Percentiles rank a stretch among this genome's conserved stretches.
Conservation (phyloP, 2,888 invertebrate genomes). For the Morinoia aosen region DNA sequence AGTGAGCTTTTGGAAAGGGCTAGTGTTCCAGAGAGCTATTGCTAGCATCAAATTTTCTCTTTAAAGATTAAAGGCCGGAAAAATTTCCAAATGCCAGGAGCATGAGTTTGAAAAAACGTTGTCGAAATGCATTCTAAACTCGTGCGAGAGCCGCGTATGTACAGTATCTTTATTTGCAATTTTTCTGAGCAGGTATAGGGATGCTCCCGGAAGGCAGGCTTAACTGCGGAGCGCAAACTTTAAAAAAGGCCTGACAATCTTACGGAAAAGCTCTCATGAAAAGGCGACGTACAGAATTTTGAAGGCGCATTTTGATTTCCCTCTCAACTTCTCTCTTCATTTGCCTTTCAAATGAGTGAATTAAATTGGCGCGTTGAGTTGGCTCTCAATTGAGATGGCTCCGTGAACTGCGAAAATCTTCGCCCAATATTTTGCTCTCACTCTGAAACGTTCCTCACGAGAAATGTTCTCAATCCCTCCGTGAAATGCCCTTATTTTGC, state of each 20-base stretch:
- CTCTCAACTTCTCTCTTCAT: constrained; percentile 13
- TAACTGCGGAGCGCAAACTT: neutral
- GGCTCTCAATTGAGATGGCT: neutral
- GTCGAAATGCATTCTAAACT: neutral
- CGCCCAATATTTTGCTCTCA: neutral
- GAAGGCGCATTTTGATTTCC: neutral
- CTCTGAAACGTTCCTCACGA: neutral
- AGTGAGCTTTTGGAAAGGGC: neutral
- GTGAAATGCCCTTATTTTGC: neutral
- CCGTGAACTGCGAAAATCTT: neutral
- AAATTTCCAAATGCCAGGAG: neutral
- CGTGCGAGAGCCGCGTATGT: neutral
- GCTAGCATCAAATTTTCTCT: neutral
- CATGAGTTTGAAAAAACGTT: neutral
- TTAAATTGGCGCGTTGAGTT: neutral
- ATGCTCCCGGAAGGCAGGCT: neutral
- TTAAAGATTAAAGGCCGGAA: neutral
- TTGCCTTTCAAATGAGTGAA: neutral
- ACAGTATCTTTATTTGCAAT: neutral
- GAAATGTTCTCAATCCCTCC: neutral
- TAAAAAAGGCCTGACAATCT: neutral
- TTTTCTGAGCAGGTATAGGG: neutral
- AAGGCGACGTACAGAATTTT: neutral
- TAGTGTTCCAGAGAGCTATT: neutral
- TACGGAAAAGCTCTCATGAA: neutral